Conservation (phyloP, 2,888 invertebrate genomes). For the Drosophila dives region DNA sequence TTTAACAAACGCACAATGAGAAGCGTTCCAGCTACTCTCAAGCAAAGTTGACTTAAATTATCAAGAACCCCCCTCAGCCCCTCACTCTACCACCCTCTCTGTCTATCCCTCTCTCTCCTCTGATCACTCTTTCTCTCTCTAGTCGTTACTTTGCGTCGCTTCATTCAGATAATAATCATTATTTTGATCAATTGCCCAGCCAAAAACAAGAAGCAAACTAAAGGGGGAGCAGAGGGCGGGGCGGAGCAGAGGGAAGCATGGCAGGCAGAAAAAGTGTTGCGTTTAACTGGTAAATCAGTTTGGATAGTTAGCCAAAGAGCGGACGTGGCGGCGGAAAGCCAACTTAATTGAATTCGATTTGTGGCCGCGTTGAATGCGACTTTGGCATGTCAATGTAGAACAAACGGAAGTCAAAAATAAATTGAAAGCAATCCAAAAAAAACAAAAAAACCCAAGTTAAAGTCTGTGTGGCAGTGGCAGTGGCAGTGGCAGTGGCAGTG, state of each 20-base stretch:
- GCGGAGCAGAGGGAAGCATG: not conserved
- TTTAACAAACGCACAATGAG: slow-evolving; percentile 74
- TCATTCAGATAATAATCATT: slow-evolving; percentile 73
- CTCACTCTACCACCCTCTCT: not conserved
- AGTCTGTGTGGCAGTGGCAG: slow-evolving; percentile 18
- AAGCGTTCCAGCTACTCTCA: slow-evolving; percentile 43
- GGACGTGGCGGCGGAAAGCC: slow-evolving; percentile 75
- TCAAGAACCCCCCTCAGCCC: slow-evolving; percentile 39
- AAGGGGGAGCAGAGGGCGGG: not conserved
- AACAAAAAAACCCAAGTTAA: slow-evolving; percentile 7
- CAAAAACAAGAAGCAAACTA: slow-evolving; percentile 8
- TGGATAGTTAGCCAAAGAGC: slow-evolving; percentile 52
- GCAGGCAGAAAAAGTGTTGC: slow-evolving; percentile 74
- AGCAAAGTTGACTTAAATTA: slow-evolving; percentile 74
- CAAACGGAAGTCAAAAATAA: slow-evolving; percentile 77
- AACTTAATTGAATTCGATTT: slow-evolving; percentile 81
- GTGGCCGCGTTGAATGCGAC: slow-evolving; percentile 46
- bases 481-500: slow-evolving; percentile 1
- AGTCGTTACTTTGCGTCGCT: slow-evolving; percentile 44
- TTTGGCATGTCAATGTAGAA: slow-evolving; percentile 72
- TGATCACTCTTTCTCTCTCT: not conserved
- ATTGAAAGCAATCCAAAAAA: slow-evolving; percentile 70
- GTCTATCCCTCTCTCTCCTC: not conserved
- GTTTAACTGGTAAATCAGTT: slow-evolving; percentile 78
- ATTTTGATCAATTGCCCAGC: slow-evolving; percentile 73